Base-by-base conservation (phyloP, 1,140 invertebrate genomes). In the Rhizoglyphus robini region DNA sequence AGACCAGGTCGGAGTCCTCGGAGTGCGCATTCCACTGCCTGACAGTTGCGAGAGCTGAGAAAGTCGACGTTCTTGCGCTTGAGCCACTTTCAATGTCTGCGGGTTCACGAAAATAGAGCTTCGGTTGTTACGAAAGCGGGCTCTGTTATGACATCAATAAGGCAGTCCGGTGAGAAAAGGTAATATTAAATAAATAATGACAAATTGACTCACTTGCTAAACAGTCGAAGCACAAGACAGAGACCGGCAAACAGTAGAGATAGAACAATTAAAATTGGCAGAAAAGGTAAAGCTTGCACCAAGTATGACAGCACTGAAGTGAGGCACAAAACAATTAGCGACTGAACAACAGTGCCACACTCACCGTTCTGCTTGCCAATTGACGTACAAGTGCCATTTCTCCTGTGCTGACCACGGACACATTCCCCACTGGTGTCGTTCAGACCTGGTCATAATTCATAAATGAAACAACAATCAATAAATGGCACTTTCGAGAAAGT, bases 31-130 rank as follows among this genome's bases (percentile, higher is more conserved):
- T 41, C 36, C 36, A 41, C 36, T 41, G 36, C 29, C 63, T 13
- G 63, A 64, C 27, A 64, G n/a, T 57, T 64, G 63, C 5, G 63
- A 64, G n/a, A 64, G 27, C n/a, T 64, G 63, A n/a, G 63, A 64
- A 1, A 48, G n/a, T 1, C 63, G 41, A 8, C 63, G 8, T 38
- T 64, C 63, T 25, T 64, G 63, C n/a, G 63, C 63, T 57, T 64
- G 20, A 34, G 63, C 63, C 47, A 49, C 11, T 31, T 51, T 57
- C 31, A 64, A 57, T 31, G 11, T 31, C 4, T 49, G 41, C 18
- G 63, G 63, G 29, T 64, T 64, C 5, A 48, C 63, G 31, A 64
- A 64, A 20, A 64, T 64, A 3, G 63, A 64, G 36, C 58, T 15
- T 3, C 46, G 63, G 32, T n/a, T 64, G n/a, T 64, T 38, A 20